Evolutionary conservation across 2,888 invertebrate genomes (phyloP), one percentile per base, ranked within the genome.

Genomic region (Liopterus haemorrhoidalis): DNA sequence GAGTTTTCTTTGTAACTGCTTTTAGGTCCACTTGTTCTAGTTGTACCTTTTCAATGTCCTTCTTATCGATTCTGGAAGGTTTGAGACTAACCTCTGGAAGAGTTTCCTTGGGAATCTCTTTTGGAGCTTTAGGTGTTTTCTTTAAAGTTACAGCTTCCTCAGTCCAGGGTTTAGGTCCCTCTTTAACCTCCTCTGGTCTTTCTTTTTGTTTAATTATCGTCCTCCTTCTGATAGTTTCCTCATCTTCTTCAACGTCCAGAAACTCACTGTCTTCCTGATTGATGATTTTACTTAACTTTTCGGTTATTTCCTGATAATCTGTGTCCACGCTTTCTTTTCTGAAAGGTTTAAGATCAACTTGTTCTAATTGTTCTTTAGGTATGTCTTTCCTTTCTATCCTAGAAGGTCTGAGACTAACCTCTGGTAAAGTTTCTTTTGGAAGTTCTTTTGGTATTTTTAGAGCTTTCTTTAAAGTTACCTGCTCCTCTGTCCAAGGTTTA

Each of bases 401-500:
- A n/a, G 80, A 71, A 2, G 77, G 78, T 53, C 74, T 33, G 38
- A 78, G 59, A 58, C 71, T 70, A 18, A 79, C 70, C 32, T 62
- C 55, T 52, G 69, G 67, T 4, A 65, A 20, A 15, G 52, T 57
- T 53, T 70, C 67, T 41, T 65, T 66, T 2, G 54, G 55, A 33
- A 64, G 52, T 48, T 65, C 63, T 54, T 69, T 70, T 38, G 53
- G 61, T 24, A 65, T 62, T 11, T 60, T 58, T 46, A 59, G 62
- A 1, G 69, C 54, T 48, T 60, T 65, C 47, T 75, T 77, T 16
- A 78, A 57, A 28, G 61, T 66, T 9, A 76, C 68, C 50, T 73
- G 71, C 64, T 83, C 79, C 58, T 82, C 74, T 5, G 76, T 83
- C 77, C 76, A 76, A n/a, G 76, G 72, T 50, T 37, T 22, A 22